Evolutionary conservation across 2,888 invertebrate species (phyloP).

Genomic region (Serrognathus titanus): DNA sequence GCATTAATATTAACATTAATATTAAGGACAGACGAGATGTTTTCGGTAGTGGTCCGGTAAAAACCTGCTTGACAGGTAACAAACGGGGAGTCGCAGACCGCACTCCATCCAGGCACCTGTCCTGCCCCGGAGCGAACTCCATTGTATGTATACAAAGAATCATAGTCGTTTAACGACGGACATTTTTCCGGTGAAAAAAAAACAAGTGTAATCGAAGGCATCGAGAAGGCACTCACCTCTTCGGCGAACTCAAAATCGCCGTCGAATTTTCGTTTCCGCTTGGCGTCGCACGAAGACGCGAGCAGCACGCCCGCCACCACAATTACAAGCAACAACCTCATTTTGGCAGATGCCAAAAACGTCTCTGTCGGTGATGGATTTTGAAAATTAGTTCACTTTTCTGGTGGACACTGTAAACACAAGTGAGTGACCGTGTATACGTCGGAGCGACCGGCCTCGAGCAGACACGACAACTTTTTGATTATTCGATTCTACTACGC

Average conservation of each 20-base stretch:
- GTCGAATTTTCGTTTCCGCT: slow-evolving; percentile 70
- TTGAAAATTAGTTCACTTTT: neutral
- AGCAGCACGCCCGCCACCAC: slow-evolving; percentile 45
- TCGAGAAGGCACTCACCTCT: slow-evolving; percentile 56
- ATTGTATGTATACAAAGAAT: slow-evolving; percentile 18
- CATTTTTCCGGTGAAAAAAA: no score
- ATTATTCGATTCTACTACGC: slow-evolving; percentile 37
- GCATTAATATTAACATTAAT: neutral
- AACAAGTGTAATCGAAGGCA: no score
- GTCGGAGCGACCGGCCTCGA: slow-evolving; percentile 28
- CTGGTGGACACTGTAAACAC: slow-evolving; percentile 17
- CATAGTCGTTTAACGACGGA: no score
- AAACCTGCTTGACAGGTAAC: slow-evolving; percentile 37
- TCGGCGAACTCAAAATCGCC: slow-evolving; percentile 77
- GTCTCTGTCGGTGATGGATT: neutral
- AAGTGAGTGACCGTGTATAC: slow-evolving; percentile 12
- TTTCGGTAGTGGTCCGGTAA: slow-evolving; percentile 11
- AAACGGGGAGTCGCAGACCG: slow-evolving; percentile 25
- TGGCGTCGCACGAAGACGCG: slow-evolving; percentile 48
- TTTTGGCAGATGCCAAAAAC: slow-evolving; percentile 23
- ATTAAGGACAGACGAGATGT: neutral
- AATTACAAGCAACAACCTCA: slow-evolving; percentile 49
- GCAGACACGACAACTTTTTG: slow-evolving; percentile 41
- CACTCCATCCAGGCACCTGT: slow-evolving; percentile 24
- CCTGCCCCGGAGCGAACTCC: slow-evolving; percentile 18